A percentile compares a stretch with the other conserved stretches of the same genome.
These are phyloP conservation scores for Coptodon bakossiorum DNA, from an alignment of 2,113 vertebrate species.

Conservation along the genomic window DNA sequence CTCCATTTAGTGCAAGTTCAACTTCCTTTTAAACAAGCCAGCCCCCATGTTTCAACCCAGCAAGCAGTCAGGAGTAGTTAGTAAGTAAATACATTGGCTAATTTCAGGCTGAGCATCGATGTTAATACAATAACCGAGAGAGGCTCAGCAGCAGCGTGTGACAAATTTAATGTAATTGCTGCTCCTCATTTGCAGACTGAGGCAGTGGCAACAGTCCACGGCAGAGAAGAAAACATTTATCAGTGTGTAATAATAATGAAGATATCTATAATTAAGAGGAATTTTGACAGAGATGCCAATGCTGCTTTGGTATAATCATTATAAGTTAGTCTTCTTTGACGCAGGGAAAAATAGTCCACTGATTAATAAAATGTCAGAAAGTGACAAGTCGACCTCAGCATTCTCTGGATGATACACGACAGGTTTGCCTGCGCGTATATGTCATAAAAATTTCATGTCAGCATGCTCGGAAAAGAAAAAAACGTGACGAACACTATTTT, in stretches of 20 bases:
- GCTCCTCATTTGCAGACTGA: slow-evolving; percentile 43
- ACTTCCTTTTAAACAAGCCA: slow-evolving; percentile 13
- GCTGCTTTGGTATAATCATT: slow-evolving; percentile 15
- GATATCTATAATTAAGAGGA: background rate
- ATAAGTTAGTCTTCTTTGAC: slow-evolving; percentile 37
- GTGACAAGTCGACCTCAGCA: slow-evolving; percentile 8
- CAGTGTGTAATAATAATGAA: slow-evolving; percentile 24
- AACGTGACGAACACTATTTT: slow-evolving; percentile 49
- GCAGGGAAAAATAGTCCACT: background rate
- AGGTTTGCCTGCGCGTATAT: background rate
- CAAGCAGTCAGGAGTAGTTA: slow-evolving; percentile 49
- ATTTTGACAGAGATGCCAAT: slow-evolving; percentile 27
- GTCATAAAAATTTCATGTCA: slow-evolving; percentile 63
- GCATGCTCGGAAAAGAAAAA: slow-evolving; percentile 41
- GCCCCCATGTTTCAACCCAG: slow-evolving; percentile 5
- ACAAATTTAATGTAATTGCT: slow-evolving; percentile 66
- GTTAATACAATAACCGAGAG: slow-evolving; percentile 64
- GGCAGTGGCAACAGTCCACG: background rate
- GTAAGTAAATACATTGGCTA: slow-evolving; percentile 49
- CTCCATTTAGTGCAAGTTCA: background rate
- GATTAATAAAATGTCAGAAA: slow-evolving; percentile 10
- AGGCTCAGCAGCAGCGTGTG: slow-evolving; percentile 55
- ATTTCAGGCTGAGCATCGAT: slow-evolving; percentile 56
- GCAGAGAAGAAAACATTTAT: slow-evolving; percentile 17
- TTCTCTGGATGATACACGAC: slow-evolving; percentile 11